These are phyloP conservation scores for Gymnosoma rotundatum DNA, from an alignment of 2,888 invertebrate genomes.

Conservation along the genomic window DNA sequence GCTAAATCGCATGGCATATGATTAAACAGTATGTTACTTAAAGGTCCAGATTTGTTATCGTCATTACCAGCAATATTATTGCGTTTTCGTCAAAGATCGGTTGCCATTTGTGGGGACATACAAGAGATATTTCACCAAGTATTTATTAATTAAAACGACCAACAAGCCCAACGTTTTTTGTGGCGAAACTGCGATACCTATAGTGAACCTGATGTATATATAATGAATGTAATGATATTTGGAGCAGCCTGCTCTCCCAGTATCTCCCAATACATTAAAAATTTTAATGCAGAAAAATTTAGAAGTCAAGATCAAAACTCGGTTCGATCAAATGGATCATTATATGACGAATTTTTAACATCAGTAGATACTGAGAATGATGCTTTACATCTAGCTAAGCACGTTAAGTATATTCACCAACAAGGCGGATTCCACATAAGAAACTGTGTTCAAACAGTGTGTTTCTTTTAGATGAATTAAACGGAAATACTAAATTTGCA, in stretches of 20 bases:
- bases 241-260: conserved; percentile 37
- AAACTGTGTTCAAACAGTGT: conserved; percentile 43
- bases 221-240: conserved; percentile 43
- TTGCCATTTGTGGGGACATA: conserved; percentile 53
- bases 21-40: conserved; percentile 32
- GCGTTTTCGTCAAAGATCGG: conserved; percentile 31
- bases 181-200: conserved; percentile 28
- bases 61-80: conserved; percentile 38
- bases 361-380: conserved; percentile 70
- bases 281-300: conserved; percentile 30
- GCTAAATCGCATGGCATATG: conserved; percentile 30
- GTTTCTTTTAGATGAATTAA: conserved; percentile 71
- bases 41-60: conserved; percentile 35
- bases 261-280: conserved; percentile 31
- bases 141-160: conserved; percentile 30
- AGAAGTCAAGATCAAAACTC: not conserved
- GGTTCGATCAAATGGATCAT: conserved; percentile 11
- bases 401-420: conserved; percentile 39
- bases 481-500: not conserved
- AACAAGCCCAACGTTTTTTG: conserved; percentile 42
- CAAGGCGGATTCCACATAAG: conserved; percentile 56
- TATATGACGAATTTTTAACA: conserved; percentile 75
- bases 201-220: conserved; percentile 30
- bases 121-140: conserved; percentile 66
- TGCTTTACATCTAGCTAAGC: conserved; percentile 56